A percentile compares a stretch with the other conserved stretches of the same genome.
Conservation (phyloP, 2,113 vertebrate species). For the Pica pica region DNA sequence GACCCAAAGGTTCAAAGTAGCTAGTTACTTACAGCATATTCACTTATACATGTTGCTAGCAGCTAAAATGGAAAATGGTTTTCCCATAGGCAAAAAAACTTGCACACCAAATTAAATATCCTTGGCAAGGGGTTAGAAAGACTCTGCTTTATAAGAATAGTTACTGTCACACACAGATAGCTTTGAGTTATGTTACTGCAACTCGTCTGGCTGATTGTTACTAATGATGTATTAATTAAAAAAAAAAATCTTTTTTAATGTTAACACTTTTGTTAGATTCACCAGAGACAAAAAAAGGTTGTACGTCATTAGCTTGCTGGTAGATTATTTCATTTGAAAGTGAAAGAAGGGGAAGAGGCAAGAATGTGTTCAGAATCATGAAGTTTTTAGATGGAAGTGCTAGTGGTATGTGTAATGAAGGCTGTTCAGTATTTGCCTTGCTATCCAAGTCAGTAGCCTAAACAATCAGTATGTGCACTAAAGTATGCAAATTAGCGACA, state of each 20-base stretch:
- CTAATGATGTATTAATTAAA: neutral
- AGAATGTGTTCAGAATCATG: neutral
- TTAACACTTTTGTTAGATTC: neutral
- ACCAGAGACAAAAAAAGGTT: neutral
- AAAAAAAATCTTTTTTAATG: rapidly evolving
- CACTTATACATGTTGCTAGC: neutral
- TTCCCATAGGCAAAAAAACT: neutral
- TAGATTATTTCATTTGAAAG: neutral
- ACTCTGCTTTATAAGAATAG: neutral
- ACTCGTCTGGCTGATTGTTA: neutral
- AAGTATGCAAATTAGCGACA: neutral
- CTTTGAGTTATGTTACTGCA: neutral
- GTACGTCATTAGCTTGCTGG: neutral
- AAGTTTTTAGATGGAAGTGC: neutral
- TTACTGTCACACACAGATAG: neutral
- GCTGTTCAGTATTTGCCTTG: neutral
- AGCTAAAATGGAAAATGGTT: slow-evolving; percentile 11
- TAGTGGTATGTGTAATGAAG: neutral
- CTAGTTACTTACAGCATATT: slow-evolving; percentile 2
- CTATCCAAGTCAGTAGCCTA: neutral
- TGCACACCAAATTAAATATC: neutral
- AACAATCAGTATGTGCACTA: neutral
- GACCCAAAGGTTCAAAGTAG: slow-evolving; percentile 34
- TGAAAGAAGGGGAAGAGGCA: neutral
- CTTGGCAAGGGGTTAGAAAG: neutral